These are phyloP conservation scores for Arizona elegans DNA, from an alignment of 2,113 vertebrate species.

Conservation along the genomic window DNA sequence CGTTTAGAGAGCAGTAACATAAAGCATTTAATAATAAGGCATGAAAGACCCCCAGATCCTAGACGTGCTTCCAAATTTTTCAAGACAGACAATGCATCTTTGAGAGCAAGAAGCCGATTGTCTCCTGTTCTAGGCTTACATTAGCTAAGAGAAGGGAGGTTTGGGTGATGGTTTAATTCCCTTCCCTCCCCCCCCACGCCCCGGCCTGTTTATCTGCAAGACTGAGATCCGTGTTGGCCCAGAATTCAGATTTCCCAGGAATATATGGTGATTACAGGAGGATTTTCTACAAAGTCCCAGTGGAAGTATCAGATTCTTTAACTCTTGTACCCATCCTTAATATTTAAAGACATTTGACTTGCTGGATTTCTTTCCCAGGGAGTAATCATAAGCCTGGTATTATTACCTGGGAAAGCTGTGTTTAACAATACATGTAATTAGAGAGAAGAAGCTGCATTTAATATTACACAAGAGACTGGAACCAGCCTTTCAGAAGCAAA, in stretches of 20 bases:
- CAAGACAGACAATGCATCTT: too few relatives aligned
- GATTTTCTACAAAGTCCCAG: background rate
- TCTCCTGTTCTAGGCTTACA: background rate
- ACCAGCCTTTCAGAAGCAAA: slow-evolving; percentile 12
- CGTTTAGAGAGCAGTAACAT: background rate
- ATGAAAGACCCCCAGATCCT: background rate
- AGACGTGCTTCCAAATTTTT: background rate
- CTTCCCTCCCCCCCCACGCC: too few relatives aligned
- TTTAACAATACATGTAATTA: slow-evolving; percentile 40
- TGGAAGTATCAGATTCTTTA: slow-evolving; percentile 9
- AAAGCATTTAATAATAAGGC: background rate
- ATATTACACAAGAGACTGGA: slow-evolving; percentile 34
- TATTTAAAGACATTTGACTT: slow-evolving; percentile 18
- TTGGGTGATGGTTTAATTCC: background rate
- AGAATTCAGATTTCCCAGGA: background rate
- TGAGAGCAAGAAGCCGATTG: too few relatives aligned
- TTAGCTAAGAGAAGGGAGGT: background rate
- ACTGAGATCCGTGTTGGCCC: background rate
- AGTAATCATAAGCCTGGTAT: slow-evolving; percentile 27
- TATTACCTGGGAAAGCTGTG: slow-evolving; percentile 27
- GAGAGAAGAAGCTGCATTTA: slow-evolving; percentile 24
- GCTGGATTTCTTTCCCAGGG: slow-evolving; percentile 21
- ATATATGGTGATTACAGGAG: background rate
- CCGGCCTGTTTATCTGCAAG: background rate
- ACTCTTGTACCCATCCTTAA: background rate